Evolutionary conservation across 2,888 invertebrate genomes (phyloP).

Genomic region (Empis stercorea): DNA sequence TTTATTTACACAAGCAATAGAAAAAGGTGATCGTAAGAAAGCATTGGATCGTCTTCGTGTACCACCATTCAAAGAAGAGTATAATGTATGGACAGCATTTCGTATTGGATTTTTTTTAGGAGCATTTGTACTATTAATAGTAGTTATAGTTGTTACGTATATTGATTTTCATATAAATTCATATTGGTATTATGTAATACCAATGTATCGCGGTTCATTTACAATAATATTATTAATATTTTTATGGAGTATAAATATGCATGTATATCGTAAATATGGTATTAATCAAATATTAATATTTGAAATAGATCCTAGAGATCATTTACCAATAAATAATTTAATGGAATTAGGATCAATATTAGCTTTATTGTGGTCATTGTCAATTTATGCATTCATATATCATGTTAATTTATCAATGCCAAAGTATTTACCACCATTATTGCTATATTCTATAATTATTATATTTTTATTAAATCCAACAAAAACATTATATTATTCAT

Average conservation of each 20-base stretch:
- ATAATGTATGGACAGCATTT: slow-evolving; percentile 70
- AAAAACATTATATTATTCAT: slow-evolving; percentile 59
- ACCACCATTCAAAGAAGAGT: slow-evolving; percentile 73
- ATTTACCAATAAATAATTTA: slow-evolving; percentile 59
- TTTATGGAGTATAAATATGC: slow-evolving; percentile 66
- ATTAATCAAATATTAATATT: slow-evolving; percentile 77
- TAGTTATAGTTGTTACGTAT: too few species aligned
- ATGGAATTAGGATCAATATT: slow-evolving; percentile 66
- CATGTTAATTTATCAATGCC: slow-evolving; percentile 55
- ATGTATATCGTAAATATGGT: slow-evolving; percentile 68
- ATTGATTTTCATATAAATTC: too few species aligned
- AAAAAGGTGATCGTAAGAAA: slow-evolving; percentile 66
- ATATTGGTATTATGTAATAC: slow-evolving; percentile 57
- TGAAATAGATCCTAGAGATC: slow-evolving; percentile 66
- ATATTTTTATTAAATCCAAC: slow-evolving; percentile 64
- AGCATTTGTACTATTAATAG: slow-evolving; percentile 62
- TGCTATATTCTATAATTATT: slow-evolving; percentile 51
- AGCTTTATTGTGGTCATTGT: slow-evolving; percentile 60
- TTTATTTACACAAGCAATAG: slow-evolving; percentile 52
- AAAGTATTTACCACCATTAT: slow-evolving; percentile 62
- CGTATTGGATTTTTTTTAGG: slow-evolving; percentile 76
- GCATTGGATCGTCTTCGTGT: slow-evolving; percentile 81
- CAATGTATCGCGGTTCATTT: slow-evolving; percentile 67
- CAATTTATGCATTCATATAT: slow-evolving; percentile 54
- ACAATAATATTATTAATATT: slow-evolving; percentile 62